Evolutionary conservation across 2,888 invertebrate species (phyloP).

Genomic region (Meliscaeva auricollis): DNA sequence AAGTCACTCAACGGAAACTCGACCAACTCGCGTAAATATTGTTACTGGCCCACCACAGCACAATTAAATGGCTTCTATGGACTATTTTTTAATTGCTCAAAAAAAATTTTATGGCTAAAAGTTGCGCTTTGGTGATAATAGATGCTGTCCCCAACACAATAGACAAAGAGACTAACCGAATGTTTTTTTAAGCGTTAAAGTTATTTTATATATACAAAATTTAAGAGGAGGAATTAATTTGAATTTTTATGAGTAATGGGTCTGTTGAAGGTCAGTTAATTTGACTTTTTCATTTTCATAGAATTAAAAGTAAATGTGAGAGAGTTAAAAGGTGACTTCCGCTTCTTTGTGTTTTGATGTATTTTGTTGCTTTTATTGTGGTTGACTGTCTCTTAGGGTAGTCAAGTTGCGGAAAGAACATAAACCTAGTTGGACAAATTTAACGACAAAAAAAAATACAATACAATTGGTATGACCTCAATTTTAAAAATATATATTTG

Average conservation of each 20-base stretch:
- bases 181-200: neutral
- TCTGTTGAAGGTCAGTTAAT: constrained; percentile 38
- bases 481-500: too few species aligned
- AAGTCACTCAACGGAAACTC: constrained; percentile 37
- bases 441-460: neutral
- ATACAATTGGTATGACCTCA: neutral
- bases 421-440: neutral
- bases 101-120: constrained; percentile 45
- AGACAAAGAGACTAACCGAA: neutral
- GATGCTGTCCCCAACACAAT: constrained; percentile 39
- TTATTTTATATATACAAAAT: neutral
- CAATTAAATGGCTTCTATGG: constrained; percentile 53
- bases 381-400: neutral
- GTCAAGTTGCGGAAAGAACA: neutral
- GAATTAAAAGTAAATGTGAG: constrained; percentile 1
- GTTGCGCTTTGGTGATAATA: constrained; percentile 68
- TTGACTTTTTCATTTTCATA: constrained; percentile 7
- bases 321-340: constrained; percentile 28
- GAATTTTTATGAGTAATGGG: constrained; percentile 23
- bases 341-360: constrained; percentile 18
- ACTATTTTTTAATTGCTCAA: constrained; percentile 62
- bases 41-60: constrained; percentile 24
- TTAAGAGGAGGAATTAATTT: constrained; percentile 46
- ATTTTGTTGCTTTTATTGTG: neutral
- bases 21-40: constrained; percentile 29